phyloP scores from a whole-genome alignment of 2,888 invertebrate genomes.

The Psylliodes chrysocephalus region DNA sequence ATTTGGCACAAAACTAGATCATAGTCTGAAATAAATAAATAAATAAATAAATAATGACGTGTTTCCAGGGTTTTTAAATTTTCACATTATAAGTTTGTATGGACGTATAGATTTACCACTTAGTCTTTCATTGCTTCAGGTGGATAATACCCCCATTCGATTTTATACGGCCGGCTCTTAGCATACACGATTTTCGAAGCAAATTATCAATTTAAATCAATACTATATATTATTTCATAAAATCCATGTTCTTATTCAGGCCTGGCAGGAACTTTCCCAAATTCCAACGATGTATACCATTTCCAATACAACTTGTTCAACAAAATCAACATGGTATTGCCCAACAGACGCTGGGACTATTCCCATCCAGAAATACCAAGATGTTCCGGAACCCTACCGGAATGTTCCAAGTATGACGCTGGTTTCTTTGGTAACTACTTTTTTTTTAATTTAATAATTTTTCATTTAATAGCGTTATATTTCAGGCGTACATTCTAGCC shows the following conservation, averaged over 20 bases:
- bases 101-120: too few species aligned
- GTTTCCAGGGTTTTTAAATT: too few species aligned
- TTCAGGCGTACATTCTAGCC: slow-evolving; percentile 61
- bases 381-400: slow-evolving; percentile 74
- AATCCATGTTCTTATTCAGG: slow-evolving; percentile 50
- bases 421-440: slow-evolving; percentile 68
- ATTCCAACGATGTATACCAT: slow-evolving; percentile 78
- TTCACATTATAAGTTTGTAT: too few species aligned
- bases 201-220: too few species aligned
- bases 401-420: slow-evolving; percentile 67
- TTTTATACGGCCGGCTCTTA: too few species aligned
- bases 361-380: slow-evolving; percentile 69
- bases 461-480: slow-evolving; percentile 8
- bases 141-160: too few species aligned
- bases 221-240: not conserved
- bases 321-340: slow-evolving; percentile 86
- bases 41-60: too few species aligned
- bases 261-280: slow-evolving; percentile 79
- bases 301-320: slow-evolving; percentile 77
- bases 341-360: slow-evolving; percentile 80
- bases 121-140: too few species aligned
- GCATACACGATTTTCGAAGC: too few species aligned
- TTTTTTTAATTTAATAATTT: not conserved
- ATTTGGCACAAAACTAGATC: too few species aligned
- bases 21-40: too few species aligned